Base-by-base conservation (phyloP, 2,888 invertebrate species). In the Chydorus sphaericus region DNA sequence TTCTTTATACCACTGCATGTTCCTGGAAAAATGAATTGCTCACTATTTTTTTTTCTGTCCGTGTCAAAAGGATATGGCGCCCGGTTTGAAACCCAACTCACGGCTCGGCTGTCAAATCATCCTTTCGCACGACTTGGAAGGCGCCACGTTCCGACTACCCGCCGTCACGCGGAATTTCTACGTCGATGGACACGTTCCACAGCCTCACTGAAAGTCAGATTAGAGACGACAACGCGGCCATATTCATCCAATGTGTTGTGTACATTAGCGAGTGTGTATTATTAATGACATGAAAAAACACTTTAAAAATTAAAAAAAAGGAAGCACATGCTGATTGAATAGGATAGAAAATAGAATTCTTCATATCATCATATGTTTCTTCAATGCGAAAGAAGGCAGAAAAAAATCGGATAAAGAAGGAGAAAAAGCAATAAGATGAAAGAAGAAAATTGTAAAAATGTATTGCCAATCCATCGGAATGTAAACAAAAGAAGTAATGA, bases 1-100 rank as follows among this genome's bases (percentile, higher is more conserved):
- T n/a, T 16, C 37, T 4, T 4, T 36, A n/a, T 36, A n/a, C 3
- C 37, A 36, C 16, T 36, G 14, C 16, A n/a, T n/a, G n/a, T n/a
- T n/a, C n/a, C n/a, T n/a, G n/a, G n/a, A n/a, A n/a, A n/a, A n/a
- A n/a, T n/a, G n/a, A n/a, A n/a, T 16, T 36, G 16, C 16, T 36
- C 37, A 36, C 37, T 63, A 67, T 54, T 44, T 56, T 16, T 38
- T 59, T 58, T 56, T 55, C 55, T 59, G 71, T n/a, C n/a, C n/a
- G n/a, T n/a, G n/a, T n/a, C n/a, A n/a, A n/a, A n/a, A n/a, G n/a
- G 97, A 97, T 70, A 82, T 94, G 81, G 98, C 98, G 1, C 92
- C 94, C 11, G 92, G 92, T 73, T 75, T 97, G 39, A 88, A 85
- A 69, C 86, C 91, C 72, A 96, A 93, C 68, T 98, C 97, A 55